A percentile compares a stretch with the other conserved stretches of the same genome.
These are phyloP conservation scores for Sweltsa coloradensis DNA, from an alignment of 1,140 invertebrate genomes.

Conservation along the genomic window DNA sequence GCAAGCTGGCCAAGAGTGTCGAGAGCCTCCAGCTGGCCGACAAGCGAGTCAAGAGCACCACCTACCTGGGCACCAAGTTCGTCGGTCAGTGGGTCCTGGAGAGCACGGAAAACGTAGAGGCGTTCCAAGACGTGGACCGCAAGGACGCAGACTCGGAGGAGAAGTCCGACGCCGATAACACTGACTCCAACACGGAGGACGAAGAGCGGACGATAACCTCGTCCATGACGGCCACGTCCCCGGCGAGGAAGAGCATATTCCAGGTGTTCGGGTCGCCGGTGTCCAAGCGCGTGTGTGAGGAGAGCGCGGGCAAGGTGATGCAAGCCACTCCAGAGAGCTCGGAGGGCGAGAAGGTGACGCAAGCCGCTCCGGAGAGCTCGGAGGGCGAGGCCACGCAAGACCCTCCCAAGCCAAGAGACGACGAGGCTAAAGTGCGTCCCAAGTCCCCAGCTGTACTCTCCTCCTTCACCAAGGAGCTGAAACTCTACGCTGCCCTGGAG, in stretches of 20 bases:
- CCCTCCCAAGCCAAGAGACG: no score
- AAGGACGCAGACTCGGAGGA: not conserved
- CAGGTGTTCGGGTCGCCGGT: no score
- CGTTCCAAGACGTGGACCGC: not conserved
- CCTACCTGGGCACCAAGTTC: not conserved
- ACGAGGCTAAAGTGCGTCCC: no score
- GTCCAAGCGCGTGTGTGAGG: no score
- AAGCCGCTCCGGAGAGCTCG: no score
- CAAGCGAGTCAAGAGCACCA: not conserved
- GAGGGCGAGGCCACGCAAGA: no score
- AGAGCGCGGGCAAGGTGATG: no score
- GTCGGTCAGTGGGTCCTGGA: not conserved
- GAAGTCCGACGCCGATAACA: not conserved
- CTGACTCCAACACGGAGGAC: slow-evolving; percentile 2
- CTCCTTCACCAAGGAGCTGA: slow-evolving; percentile 5
- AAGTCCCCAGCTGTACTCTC: no score
- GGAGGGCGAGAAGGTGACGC: no score
- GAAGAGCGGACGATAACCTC: slow-evolving; percentile 12
- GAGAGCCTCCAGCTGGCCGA: not conserved
- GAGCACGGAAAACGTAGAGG: not conserved
- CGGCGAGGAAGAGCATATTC: slow-evolving; percentile 11
- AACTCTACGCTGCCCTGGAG: slow-evolving; percentile 5
- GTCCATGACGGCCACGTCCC: slow-evolving; percentile 11
- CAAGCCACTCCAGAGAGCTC: no score
- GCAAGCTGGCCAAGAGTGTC: not conserved